A percentile compares a stretch with the other conserved stretches of the same genome.
Conservation (phyloP, 30 jellyfish, hydroid and myxozoan species). For the Aurelia sp. region DNA sequence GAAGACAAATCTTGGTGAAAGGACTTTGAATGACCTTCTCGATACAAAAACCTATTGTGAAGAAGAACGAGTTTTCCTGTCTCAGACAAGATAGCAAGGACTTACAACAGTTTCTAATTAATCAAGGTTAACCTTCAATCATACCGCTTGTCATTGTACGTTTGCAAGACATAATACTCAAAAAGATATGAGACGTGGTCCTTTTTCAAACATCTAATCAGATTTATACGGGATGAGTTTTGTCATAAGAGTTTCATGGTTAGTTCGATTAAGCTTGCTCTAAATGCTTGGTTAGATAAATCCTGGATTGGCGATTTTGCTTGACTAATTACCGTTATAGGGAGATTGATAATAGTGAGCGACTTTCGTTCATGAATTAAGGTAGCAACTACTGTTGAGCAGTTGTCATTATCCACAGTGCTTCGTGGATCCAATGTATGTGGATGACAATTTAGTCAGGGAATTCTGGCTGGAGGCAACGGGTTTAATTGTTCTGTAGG, state of each 20-base stretch:
- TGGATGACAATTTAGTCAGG: too few relatives aligned
- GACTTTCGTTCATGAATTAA: too few relatives aligned
- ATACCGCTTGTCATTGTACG: background rate
- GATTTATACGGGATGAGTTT: slow-evolving; percentile 2
- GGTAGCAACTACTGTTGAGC: too few relatives aligned
- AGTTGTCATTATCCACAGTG: too few relatives aligned
- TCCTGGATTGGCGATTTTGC: background rate
- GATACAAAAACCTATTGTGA: background rate
- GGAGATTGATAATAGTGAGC: background rate
- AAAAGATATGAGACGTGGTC: background rate
- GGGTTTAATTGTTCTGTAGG: too few relatives aligned
- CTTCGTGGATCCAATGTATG: too few relatives aligned
- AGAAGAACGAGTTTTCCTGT: background rate
- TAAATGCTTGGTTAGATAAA: background rate
- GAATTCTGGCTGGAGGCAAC: too few relatives aligned
- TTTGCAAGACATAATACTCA: background rate
- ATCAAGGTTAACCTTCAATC: background rate
- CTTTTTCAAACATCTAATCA: background rate
- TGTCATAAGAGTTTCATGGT: background rate
- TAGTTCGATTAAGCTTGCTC: background rate
- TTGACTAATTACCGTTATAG: slow-evolving; percentile 11
- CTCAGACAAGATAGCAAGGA: slow-evolving; percentile 38
- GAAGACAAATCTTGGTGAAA: too few relatives aligned
- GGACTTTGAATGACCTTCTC: background rate
- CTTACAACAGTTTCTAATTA: slow-evolving; percentile 7